Conservation (phyloP, 1,140 invertebrate species). For the Drosophila asahinai region DNA sequence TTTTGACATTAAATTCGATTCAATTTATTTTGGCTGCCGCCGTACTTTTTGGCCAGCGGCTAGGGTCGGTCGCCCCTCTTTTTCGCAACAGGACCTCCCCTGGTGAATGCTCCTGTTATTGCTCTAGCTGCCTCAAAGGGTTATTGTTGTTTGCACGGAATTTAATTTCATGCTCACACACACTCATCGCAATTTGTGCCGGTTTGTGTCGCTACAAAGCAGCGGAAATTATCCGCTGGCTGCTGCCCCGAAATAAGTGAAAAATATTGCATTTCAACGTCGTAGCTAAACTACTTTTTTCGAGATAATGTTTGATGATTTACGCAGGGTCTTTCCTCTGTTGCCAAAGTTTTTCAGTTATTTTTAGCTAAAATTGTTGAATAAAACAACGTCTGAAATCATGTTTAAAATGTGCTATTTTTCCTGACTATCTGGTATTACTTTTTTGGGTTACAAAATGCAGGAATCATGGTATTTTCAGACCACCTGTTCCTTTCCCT, state of each 20-base stretch:
- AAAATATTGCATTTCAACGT: conserved; percentile 38
- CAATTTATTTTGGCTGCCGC: conserved; percentile 63
- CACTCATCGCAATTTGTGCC: conserved; percentile 44
- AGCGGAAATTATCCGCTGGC: conserved; percentile 64
- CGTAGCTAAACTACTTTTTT: conserved; percentile 7
- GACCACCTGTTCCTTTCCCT: conserved; percentile 23
- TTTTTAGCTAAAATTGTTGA: not conserved
- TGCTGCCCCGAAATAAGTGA: conserved; percentile 40
- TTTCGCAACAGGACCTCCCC: conserved; percentile 6
- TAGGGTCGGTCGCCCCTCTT: not conserved
- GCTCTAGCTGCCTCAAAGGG: conserved; percentile 50
- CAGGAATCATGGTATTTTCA: not conserved
- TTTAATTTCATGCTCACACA: conserved; percentile 76
- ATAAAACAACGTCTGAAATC: not conserved
- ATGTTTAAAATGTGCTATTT: not conserved
- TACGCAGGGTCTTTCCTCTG: not conserved
- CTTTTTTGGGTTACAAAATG: not conserved
- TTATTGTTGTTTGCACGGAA: conserved; percentile 80
- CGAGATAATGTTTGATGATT: conserved; percentile 15
- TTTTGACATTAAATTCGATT: conserved; percentile 82
- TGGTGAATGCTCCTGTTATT: conserved; percentile 33
- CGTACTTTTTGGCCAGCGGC: conserved; percentile 50
- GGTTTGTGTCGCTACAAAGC: conserved; percentile 45
- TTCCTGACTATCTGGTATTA: not conserved
- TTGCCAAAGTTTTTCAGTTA: not conserved